Evolutionary conservation across 2,113 vertebrate genomes (phyloP).

Genomic region (Uria aalge): DNA sequence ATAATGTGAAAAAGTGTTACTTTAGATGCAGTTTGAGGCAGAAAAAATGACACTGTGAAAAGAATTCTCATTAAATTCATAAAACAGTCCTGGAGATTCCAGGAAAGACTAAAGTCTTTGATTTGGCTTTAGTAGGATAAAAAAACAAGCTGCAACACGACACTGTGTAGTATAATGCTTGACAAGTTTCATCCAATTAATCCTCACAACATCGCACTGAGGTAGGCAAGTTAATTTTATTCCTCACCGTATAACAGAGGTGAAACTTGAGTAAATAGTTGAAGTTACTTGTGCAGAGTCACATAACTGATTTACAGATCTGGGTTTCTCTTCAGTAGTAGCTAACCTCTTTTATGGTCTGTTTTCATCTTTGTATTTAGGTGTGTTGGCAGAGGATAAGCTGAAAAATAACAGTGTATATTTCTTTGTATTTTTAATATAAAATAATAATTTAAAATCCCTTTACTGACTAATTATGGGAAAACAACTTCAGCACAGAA

Average conservation of each 20-base stretch:
- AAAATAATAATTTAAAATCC: neutral
- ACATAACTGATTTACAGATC: neutral
- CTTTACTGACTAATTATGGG: neutral
- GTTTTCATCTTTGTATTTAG: neutral
- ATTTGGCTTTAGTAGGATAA: neutral
- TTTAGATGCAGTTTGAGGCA: neutral
- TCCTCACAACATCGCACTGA: neutral
- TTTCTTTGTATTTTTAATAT: neutral
- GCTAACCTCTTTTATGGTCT: neutral
- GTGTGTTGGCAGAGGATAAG: neutral
- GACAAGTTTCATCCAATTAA: neutral
- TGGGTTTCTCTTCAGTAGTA: neutral
- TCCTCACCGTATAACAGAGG: neutral
- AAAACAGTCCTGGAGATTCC: neutral
- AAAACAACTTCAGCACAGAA: neutral
- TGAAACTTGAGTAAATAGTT: constrained; percentile 8
- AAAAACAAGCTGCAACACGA: neutral
- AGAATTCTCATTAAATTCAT: neutral
- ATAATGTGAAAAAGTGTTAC: neutral
- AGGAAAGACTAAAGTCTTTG: neutral
- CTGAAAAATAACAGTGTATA: neutral
- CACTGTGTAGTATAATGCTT: neutral
- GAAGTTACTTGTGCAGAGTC: neutral
- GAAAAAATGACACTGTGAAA: neutral
- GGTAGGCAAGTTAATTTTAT: neutral